Percentiles rank a stretch among this genome's conserved stretches.
Evolutionary conservation across 2,888 invertebrate genomes (phyloP).

Genomic region (Drosophila paracracens): DNA sequence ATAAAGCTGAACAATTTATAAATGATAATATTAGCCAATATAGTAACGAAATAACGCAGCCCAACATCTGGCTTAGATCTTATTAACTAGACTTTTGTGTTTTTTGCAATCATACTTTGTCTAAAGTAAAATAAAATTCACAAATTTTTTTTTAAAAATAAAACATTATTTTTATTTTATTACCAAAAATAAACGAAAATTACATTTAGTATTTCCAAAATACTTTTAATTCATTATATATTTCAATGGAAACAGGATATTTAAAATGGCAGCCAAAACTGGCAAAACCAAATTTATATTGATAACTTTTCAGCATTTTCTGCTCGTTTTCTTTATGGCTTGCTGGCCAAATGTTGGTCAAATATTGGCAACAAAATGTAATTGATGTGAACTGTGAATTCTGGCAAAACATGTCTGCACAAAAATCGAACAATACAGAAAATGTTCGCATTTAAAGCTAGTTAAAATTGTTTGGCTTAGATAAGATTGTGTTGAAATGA

Average conservation of each 20-base stretch:
- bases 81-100: not conserved
- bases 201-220: not conserved
- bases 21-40: not conserved
- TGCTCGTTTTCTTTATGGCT: conserved; percentile 16
- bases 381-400: conserved; percentile 14
- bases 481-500: not conserved
- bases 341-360: conserved; percentile 10
- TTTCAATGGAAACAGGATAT: not conserved
- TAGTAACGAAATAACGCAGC: accelerated
- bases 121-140: not conserved
- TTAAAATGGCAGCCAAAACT: not conserved
- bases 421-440: not conserved
- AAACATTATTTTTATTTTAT: not conserved
- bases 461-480: not conserved
- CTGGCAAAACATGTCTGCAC: not conserved
- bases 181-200: not conserved
- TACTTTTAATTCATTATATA: not conserved
- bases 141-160: not conserved
- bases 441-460: not conserved
- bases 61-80: not conserved
- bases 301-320: conserved; percentile 10
- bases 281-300: not conserved
- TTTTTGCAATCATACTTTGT: not conserved
- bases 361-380: conserved; percentile 16
- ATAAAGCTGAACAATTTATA: not conserved